Base-by-base conservation (phyloP, 2,888 invertebrate species). In the Coenonympha glycerion region DNA sequence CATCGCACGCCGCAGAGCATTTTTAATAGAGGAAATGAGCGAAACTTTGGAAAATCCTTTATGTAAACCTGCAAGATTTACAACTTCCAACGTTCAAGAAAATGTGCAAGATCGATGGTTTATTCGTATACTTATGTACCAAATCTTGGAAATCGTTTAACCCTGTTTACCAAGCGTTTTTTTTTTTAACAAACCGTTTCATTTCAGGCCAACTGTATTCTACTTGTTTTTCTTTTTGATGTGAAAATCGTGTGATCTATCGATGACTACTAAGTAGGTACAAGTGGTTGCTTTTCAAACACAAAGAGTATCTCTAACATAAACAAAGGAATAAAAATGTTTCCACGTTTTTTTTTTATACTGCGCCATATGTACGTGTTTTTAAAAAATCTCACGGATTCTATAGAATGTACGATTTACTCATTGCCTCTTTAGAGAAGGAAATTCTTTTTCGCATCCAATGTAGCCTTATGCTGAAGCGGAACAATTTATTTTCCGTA, bases 401-500 rank as follows among this genome's bases (percentile, higher is more conserved):
- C 31, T 22, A n/a, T 16, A 22, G 41, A 41, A 41, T 41, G 19
- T 41, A 19, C 47, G 31, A 30, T 30, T 28, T 30, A 22, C 61
- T 67, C 63, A 66, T 71, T 63, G 69, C 68, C 68, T 68, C 63
- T 63, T 66, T 66, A 60, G 59, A 69, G 64, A 62, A 67, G 65
- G 63, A 65, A 59, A 56, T 60, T 53, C 60, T 54, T 34, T 47
- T 26, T 19, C 39, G 39, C n/a, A 19, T 39, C 21, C 16, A 22
- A 40, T 40, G 22, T n/a, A n/a, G n/a, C 16, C 18, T 31, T 33
- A 15, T 15, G 31, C 21, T 31, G 19, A 21, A 44, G 31, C 11
- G 21, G 8, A 42, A 42, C 11, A 21, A 21, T 44, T 15, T 44
- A 44, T 30, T 44, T 31, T 21, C 21, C 31, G 6, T 22, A 5